Conservation (phyloP, 2,113 vertebrate species). For the Crotophaga sulcirostris region DNA sequence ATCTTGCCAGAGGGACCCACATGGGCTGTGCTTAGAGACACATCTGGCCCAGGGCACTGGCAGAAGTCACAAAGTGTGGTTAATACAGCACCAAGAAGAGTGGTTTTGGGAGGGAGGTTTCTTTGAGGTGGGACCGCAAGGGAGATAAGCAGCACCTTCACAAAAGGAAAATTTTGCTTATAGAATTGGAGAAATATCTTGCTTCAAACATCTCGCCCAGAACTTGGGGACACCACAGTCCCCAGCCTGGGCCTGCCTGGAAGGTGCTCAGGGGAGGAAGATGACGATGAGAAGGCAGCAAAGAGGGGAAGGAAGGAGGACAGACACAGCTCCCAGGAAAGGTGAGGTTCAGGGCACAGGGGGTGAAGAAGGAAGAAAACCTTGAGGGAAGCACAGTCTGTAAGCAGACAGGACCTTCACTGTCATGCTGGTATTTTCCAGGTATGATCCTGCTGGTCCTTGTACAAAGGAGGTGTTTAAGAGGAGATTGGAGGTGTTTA, state of each 20-base stretch:
- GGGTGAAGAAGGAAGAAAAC: neutral
- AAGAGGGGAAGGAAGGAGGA: neutral
- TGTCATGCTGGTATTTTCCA: neutral
- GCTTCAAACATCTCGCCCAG: fast-evolving
- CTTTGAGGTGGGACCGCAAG: neutral
- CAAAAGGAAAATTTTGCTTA: neutral
- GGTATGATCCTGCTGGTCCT: neutral
- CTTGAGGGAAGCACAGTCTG: neutral
- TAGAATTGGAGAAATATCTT: neutral
- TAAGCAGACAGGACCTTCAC: neutral
- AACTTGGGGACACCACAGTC: neutral
- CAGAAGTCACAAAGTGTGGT: neutral
- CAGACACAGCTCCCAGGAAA: neutral
- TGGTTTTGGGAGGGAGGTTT: neutral
- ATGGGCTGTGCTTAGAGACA: neutral
- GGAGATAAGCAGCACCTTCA: neutral
- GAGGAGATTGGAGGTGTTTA: too few species aligned
- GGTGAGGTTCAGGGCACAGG: neutral
- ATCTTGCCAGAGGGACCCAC: neutral
- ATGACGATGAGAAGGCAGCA: neutral
- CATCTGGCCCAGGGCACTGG: neutral
- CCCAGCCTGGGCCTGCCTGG: neutral
- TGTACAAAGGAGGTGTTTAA: too few species aligned
- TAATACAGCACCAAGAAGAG: neutral
- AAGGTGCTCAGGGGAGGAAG: neutral